A percentile compares a stretch with the other conserved stretches of the same genome.
phyloP scores from a whole-genome alignment of 2,113 vertebrate genomes.

The Gallinago jamesoni region DNA sequence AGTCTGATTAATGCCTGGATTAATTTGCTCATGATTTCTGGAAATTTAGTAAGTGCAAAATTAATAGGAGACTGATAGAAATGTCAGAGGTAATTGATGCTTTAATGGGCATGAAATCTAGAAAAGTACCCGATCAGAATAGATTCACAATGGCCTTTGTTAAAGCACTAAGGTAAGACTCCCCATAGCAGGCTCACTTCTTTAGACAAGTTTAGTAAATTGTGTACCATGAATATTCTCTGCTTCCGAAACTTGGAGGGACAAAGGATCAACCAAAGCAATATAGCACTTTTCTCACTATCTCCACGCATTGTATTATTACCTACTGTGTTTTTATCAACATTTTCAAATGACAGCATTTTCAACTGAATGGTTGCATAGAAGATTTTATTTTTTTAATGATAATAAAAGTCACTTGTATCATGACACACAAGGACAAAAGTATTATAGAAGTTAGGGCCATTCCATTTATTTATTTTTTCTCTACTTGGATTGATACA shows the following conservation, averaged over 20 bases:
- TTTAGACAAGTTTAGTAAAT: background rate
- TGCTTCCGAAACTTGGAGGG: background rate
- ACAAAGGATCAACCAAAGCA: background rate
- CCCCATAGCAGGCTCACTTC: background rate
- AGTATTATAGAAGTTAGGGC: background rate
- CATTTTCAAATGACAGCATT: background rate
- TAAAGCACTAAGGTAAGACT: background rate
- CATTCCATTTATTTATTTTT: background rate
- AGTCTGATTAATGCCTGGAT: constrained; percentile 65
- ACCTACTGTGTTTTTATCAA: background rate
- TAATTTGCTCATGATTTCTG: constrained; percentile 69
- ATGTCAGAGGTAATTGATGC: constrained; percentile 66
- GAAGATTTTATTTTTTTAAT: background rate
- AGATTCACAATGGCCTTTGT: constrained; percentile 5
- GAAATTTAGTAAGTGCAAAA: constrained; percentile 68
- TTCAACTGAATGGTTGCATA: background rate
- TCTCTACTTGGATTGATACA: background rate
- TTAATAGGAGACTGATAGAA: constrained; percentile 68
- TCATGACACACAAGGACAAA: background rate
- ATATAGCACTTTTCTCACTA: background rate
- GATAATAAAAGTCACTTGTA: background rate
- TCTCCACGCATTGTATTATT: background rate
- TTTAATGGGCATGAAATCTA: constrained; percentile 66
- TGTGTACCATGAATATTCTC: background rate
- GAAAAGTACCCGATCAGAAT: background rate